phyloP scores from a whole-genome alignment of 2,888 invertebrate genomes.

The Odiellus spinosus region DNA sequence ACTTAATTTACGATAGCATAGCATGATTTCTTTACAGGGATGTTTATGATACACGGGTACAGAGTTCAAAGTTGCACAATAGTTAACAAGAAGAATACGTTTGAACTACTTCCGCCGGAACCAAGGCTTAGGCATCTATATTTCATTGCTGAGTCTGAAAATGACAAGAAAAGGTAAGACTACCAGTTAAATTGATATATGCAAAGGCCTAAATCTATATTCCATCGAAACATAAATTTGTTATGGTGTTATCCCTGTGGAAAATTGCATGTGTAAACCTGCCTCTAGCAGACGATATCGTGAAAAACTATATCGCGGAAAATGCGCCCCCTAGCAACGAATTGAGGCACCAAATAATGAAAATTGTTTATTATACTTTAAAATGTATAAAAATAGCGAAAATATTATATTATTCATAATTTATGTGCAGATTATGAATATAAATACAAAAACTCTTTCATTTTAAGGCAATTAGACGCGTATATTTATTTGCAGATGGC shows the following conservation, averaged over 20 bases:
- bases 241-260: too few species aligned
- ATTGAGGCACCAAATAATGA: too few species aligned
- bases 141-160: constrained; percentile 84
- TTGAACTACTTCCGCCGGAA: constrained; percentile 77
- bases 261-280: background rate
- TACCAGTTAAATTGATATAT: background rate
- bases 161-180: constrained; percentile 77
- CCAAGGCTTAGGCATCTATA: constrained; percentile 71
- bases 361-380: too few species aligned
- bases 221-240: too few species aligned
- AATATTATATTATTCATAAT: background rate
- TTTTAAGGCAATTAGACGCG: background rate
- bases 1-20: too few species aligned
- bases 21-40: constrained; percentile 42
- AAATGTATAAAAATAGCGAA: background rate
- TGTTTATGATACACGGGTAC: constrained; percentile 87
- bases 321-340: too few species aligned
- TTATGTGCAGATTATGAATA: background rate
- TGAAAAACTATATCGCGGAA: background rate
- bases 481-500: constrained; percentile 48
- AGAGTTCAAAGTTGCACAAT: constrained; percentile 57
- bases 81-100: constrained; percentile 77
- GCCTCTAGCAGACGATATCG: background rate
- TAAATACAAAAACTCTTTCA: background rate
- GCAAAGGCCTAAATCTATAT: too few species aligned